A percentile compares a stretch with the other conserved stretches of the same genome.
Conservation (phyloP, 2,113 vertebrate species). For the Tyrannus savana region DNA sequence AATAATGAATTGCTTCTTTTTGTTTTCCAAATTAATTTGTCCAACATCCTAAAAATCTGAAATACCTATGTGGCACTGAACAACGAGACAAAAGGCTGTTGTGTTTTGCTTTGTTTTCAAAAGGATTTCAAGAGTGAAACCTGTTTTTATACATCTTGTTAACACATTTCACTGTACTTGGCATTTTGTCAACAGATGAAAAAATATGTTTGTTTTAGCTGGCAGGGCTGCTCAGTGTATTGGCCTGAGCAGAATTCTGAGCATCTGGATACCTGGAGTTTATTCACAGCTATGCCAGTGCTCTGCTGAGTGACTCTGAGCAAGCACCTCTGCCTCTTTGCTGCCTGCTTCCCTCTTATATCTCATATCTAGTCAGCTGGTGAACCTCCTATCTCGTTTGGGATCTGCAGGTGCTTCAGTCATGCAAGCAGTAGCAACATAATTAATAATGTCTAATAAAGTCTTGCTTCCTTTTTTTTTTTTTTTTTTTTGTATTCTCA, state of each 20-base stretch:
- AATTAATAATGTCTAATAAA: background rate
- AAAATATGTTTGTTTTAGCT: slow-evolving; percentile 10
- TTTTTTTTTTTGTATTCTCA: background rate
- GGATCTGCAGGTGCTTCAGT: background rate
- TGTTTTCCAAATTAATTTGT: slow-evolving; percentile 47
- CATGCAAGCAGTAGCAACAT: background rate
- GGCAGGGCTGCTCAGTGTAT: background rate
- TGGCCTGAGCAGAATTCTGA: background rate
- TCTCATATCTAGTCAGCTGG: background rate
- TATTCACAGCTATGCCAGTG: background rate
- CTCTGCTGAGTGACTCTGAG: background rate
- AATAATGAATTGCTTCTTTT: slow-evolving; percentile 17
- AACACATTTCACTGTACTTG: background rate
- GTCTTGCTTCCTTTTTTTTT: background rate
- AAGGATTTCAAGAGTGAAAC: background rate
- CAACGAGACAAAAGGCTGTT: background rate
- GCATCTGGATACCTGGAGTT: background rate
- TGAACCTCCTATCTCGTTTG: background rate
- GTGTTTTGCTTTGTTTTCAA: background rate
- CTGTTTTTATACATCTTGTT: slow-evolving; percentile 15
- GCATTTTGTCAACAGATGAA: background rate
- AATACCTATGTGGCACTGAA: background rate
- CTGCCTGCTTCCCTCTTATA: background rate
- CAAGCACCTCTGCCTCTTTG: background rate
- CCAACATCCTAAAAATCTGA: background rate